A percentile compares a stretch with the other conserved stretches of the same genome.
phyloP scores from a whole-genome alignment of 1,140 invertebrate species.

The Linepithema humile region DNA sequence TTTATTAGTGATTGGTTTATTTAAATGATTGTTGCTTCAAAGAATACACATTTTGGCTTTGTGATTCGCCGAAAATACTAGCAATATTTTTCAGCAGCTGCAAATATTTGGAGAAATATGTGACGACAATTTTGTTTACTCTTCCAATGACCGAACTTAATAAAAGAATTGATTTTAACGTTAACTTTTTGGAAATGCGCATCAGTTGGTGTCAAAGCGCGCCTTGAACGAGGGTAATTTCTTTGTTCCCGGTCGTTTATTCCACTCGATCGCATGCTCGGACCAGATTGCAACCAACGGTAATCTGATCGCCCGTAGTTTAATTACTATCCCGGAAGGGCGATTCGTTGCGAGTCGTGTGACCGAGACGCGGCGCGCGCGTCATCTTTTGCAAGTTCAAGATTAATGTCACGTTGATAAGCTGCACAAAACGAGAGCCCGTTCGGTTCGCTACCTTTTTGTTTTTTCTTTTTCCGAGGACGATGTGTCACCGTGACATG shows the following conservation, averaged over 20 bases:
- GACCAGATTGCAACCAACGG: slow-evolving; percentile 34
- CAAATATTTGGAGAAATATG: neutral
- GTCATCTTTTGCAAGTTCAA: slow-evolving; percentile 11
- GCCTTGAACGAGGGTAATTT: neutral
- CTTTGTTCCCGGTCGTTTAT: slow-evolving; percentile 67
- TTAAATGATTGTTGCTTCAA: neutral
- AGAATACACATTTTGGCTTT: neutral
- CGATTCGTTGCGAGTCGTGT: neutral
- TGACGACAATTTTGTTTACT: neutral
- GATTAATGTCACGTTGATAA: slow-evolving; percentile 40
- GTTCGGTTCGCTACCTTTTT: neutral
- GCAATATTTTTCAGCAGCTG: neutral
- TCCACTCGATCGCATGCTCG: slow-evolving; percentile 65
- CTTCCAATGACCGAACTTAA: slow-evolving; percentile 21
- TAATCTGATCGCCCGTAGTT: slow-evolving; percentile 59
- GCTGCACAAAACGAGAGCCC: neutral
- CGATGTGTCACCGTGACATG: neutral
- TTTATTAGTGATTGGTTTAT: neutral
- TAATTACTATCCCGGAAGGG: slow-evolving; percentile 47
- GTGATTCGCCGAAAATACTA: neutral
- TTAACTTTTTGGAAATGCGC: slow-evolving; percentile 17
- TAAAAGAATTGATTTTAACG: slow-evolving; percentile 54
- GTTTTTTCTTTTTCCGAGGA: neutral
- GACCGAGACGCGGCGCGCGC: neutral
- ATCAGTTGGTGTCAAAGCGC: neutral